Percentiles rank a stretch among this genome's conserved stretches.
phyloP scores from a whole-genome alignment of 2,113 vertebrate species.

The Beaufortia kweichowensis region DNA sequence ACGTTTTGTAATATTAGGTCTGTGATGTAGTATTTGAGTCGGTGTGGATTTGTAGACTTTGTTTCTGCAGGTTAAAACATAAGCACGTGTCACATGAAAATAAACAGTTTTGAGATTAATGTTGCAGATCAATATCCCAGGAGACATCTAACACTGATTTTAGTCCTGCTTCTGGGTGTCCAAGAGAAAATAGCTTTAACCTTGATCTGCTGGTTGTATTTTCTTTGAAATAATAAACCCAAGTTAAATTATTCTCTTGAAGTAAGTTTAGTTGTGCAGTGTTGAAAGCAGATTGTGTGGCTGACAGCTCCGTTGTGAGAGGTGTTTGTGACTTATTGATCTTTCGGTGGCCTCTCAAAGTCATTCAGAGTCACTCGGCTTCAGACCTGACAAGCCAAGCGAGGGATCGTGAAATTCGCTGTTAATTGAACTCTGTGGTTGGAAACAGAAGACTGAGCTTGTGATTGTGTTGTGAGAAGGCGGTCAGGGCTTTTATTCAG shows the following conservation, averaged over 20 bases:
- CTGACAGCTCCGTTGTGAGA: constrained; percentile 59
- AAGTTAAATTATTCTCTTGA: background rate
- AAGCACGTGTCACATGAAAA: too few relatives aligned
- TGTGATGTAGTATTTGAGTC: too few relatives aligned
- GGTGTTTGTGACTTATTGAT: constrained; percentile 65
- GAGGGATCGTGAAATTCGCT: constrained; percentile 58
- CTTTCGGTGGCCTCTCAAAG: constrained; percentile 51
- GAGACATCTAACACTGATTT: too few relatives aligned
- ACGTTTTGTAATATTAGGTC: too few relatives aligned
- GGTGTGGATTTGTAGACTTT: too few relatives aligned
- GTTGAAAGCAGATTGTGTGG: constrained; percentile 25
- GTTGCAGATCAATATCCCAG: too few relatives aligned
- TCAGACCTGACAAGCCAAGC: constrained; percentile 51
- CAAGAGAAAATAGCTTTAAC: background rate
- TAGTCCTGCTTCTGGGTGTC: too few relatives aligned
- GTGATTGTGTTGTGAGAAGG: constrained; percentile 21
- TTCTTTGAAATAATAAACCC: background rate
- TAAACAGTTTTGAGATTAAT: too few relatives aligned
- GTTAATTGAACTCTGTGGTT: constrained; percentile 64
- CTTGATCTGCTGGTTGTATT: background rate
- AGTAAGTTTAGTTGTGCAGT: background rate
- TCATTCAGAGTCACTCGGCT: constrained; percentile 60
- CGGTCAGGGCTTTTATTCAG: constrained; percentile 34
- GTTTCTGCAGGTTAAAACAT: too few relatives aligned
- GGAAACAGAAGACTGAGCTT: constrained; percentile 36